phyloP scores from a whole-genome alignment of 2,888 invertebrate species.

The Drosophila macrospina region DNA sequence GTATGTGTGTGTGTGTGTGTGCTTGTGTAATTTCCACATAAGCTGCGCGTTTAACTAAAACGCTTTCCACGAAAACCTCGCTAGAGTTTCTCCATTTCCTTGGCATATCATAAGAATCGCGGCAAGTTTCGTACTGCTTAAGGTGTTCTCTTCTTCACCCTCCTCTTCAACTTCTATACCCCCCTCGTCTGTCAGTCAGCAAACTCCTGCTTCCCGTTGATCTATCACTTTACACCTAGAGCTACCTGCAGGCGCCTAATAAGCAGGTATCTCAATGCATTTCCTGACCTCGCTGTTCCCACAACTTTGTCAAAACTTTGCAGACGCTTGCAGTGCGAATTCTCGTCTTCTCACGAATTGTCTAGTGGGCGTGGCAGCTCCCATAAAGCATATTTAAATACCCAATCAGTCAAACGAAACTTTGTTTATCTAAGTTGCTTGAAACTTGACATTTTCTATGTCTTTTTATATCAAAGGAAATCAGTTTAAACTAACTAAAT shows the following conservation, averaged over 20 bases:
- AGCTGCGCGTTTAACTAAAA: slow-evolving; percentile 31
- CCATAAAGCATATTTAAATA: neutral
- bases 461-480: no score
- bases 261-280: slow-evolving; percentile 23
- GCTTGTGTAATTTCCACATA: slow-evolving; percentile 41
- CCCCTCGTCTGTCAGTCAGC: neutral
- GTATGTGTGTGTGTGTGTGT: slow-evolving; percentile 1
- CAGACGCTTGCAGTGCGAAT: slow-evolving; percentile 1
- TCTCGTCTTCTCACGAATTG: slow-evolving; percentile 6
- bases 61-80: slow-evolving; percentile 33
- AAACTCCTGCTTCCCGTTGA: neutral
- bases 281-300: slow-evolving; percentile 13
- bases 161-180: neutral
- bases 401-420: neutral
- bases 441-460: no score
- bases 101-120: slow-evolving; percentile 25
- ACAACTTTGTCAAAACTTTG: slow-evolving; percentile 23
- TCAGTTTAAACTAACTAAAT: no score
- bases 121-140: slow-evolving; percentile 23
- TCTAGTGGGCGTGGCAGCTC: slow-evolving; percentile 9
- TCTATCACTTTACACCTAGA: neutral
- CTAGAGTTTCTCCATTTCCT: neutral
- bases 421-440: no score
- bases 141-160: neutral
- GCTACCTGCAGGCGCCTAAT: slow-evolving; percentile 16